A percentile compares a stretch with the other conserved stretches of the same genome.
These are phyloP conservation scores for Tarsius wallacei DNA, from an alignment of 2,797 vertebrate species.

Conservation along the genomic window DNA sequence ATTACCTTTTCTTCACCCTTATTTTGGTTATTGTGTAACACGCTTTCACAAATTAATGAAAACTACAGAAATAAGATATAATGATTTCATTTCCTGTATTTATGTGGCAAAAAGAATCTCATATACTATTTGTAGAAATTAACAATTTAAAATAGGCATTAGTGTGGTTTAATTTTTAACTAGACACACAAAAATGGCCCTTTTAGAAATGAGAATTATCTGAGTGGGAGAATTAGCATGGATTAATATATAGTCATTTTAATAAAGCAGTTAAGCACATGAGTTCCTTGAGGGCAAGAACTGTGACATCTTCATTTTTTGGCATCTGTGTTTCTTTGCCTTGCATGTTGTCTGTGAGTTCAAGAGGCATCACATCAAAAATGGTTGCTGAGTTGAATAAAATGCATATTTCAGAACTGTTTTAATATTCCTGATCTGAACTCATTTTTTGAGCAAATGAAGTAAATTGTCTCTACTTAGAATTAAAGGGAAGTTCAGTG, in stretches of 20 bases:
- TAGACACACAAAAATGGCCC: not conserved
- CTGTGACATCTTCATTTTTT: not conserved
- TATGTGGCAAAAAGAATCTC: conserved; percentile 45
- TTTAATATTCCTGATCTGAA: conserved; percentile 40
- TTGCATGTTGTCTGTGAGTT: not conserved
- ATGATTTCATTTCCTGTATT: not conserved
- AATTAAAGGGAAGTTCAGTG: conserved; percentile 13
- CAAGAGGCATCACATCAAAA: not conserved
- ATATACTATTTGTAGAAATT: conserved; percentile 12
- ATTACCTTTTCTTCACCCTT: not conserved
- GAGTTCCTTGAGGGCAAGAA: not conserved
- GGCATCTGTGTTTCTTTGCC: conserved; percentile 47
- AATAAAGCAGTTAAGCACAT: conserved; percentile 31
- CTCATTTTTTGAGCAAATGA: conserved; percentile 63
- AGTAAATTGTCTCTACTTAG: not conserved
- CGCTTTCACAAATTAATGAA: conserved; percentile 50
- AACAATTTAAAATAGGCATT: conserved; percentile 42
- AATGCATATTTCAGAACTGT: not conserved
- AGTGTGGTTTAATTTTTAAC: conserved; percentile 57
- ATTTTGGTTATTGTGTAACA: conserved; percentile 36
- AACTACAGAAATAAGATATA: conserved; percentile 31
- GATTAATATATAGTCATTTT: conserved; percentile 35
- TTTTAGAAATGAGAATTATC: conserved; percentile 59
- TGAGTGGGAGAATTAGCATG: conserved; percentile 33
- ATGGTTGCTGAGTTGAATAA: conserved; percentile 53